Percentiles rank a stretch among this genome's conserved stretches.
These are phyloP conservation scores for Apodemus sylvaticus DNA, from an alignment of 2,113 vertebrate genomes.

Conservation along the genomic window DNA sequence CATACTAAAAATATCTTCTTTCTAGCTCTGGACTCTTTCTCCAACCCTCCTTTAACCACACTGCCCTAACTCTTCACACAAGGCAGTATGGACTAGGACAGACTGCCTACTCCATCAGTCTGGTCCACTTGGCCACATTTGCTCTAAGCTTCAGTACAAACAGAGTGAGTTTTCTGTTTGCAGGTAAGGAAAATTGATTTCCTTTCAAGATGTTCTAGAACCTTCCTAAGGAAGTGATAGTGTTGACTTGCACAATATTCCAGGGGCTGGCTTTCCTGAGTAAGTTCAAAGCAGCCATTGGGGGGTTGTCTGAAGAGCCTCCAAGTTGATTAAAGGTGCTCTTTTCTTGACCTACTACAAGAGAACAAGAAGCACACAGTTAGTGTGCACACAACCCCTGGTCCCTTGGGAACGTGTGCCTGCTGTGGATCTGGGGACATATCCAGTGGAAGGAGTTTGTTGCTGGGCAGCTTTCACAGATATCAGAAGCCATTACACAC, in stretches of 20 bases:
- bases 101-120: neutral
- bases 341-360: constrained; percentile 2
- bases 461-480: constrained; percentile 67
- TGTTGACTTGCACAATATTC: neutral
- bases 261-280: constrained; percentile 57
- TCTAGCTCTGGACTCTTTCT: constrained; percentile 74
- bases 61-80: constrained; percentile 77
- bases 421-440: constrained; percentile 11
- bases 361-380: constrained; percentile 13
- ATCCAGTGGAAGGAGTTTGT: constrained; percentile 1
- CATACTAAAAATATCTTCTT: constrained; percentile 80
- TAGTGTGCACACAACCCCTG: neutral
- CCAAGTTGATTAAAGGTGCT: neutral
- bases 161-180: neutral
- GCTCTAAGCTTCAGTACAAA: constrained; percentile 16
- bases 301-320: neutral
- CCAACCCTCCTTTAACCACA: constrained; percentile 61
- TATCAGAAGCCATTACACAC: constrained; percentile 58
- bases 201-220: constrained; percentile 35
- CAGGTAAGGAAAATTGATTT: constrained; percentile 5
- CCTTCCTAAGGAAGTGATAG: constrained; percentile 13
- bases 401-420: neutral
- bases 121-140: neutral
- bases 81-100: constrained; percentile 51
- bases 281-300: constrained; percentile 57